Evolutionary conservation across 2,797 vertebrate species (phyloP), one percentile per base, ranked within the genome.

Genomic region (Meriones psammophilus): DNA sequence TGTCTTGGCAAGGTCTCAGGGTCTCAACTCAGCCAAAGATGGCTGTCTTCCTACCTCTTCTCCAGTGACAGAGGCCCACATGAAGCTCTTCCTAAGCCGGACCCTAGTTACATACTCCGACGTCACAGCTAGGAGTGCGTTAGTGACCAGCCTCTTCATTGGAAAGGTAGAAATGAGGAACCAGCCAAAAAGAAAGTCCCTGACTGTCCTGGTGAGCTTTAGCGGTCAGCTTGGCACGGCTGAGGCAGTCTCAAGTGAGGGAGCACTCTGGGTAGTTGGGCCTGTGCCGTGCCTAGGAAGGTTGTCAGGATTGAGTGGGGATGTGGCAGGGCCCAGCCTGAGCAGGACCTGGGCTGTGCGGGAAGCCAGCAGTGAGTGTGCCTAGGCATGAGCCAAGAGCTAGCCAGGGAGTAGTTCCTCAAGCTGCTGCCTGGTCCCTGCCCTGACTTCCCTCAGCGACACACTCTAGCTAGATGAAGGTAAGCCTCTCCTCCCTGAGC

Each of bases 111-210:
- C 22, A 68, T 8, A 39, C 39, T 83, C 50, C 62, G 6, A 3
- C 15, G 20, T 62, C 54, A 4, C 5, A 22, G 46, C 68, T n/a
- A 9, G 36, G 36, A 71, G 20, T 39, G n/a, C 46, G 8, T 4
- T 30, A 64, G 80, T 46, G n/a, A 26, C 56, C n/a, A 42, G 74
- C 36, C 14, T 58, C 9, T 2, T 33, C 60, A 20, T 30, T 17
- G 18, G 78, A 91, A 91, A 86, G 20, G 56, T 20, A 71, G 42
- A 94, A 62, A 30, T 24, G 42, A 76, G 64, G 77, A 69, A 95
- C 60, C 42, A 68, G 85, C n/a, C 56, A 13, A 9, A 64, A 88
- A 69, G 9, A 24, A 1, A 64, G 28, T 68, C 81, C 20, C 42
- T 85, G 20, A 14, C 50, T 50, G 30, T 50, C 64, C 83, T 69